Percentiles rank a stretch among this genome's conserved stretches.
phyloP scores from a whole-genome alignment of 2,888 invertebrate species.

The Acronicta aceris region DNA sequence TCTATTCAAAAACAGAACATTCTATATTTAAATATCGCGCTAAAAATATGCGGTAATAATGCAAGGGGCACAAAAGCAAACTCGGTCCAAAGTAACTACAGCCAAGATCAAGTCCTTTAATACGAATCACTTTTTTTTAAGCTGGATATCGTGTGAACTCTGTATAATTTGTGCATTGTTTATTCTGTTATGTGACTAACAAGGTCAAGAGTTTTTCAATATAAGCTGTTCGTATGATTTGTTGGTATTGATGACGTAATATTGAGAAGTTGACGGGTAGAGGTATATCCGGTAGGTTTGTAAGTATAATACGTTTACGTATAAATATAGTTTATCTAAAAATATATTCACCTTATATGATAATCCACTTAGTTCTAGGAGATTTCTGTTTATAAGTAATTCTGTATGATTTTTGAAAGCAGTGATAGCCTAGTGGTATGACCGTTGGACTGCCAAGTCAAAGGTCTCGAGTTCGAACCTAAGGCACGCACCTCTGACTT shows the following conservation, averaged over 20 bases:
- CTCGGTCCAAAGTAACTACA: constrained; percentile 57
- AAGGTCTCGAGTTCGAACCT: too few relatives aligned
- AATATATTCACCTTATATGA: too few relatives aligned
- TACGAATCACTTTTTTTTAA: constrained; percentile 32
- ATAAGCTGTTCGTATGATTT: constrained; percentile 10
- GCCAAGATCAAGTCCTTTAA: constrained; percentile 53
- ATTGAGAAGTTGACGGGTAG: background rate
- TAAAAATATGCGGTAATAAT: constrained; percentile 41
- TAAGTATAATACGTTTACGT: too few relatives aligned
- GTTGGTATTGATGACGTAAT: constrained; percentile 11
- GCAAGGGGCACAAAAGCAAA: constrained; percentile 51
- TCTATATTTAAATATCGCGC: constrained; percentile 33
- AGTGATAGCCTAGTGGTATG: too few relatives aligned
- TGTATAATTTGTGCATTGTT: constrained; percentile 44
- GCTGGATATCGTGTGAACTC: constrained; percentile 36
- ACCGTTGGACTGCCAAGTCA: too few relatives aligned
- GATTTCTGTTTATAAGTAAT: too few relatives aligned
- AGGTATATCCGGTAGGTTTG: too few relatives aligned
- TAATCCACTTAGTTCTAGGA: too few relatives aligned
- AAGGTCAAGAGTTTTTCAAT: constrained; percentile 41
- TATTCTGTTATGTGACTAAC: constrained; percentile 22
- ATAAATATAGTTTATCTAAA: too few relatives aligned
- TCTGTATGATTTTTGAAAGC: too few relatives aligned
- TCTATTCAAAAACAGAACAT: constrained; percentile 23
- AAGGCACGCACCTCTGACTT: too few relatives aligned